Conservation (phyloP, 2,888 invertebrate species). For the Dichetophora obliterata region DNA sequence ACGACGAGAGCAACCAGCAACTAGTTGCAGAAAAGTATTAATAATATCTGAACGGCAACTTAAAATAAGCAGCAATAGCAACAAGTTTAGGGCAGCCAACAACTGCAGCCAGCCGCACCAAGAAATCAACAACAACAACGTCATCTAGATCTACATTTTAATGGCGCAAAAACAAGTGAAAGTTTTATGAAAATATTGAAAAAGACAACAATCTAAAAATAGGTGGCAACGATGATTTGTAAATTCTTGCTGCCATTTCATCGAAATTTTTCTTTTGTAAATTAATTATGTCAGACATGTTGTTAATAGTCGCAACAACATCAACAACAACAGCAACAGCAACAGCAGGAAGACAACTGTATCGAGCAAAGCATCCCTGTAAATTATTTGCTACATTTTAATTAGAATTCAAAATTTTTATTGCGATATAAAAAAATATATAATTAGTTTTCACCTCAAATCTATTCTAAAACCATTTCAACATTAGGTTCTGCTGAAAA, state of each 20-base stretch:
- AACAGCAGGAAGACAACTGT: no score
- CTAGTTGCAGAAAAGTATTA: background rate
- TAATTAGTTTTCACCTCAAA: background rate
- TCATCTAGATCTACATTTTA: background rate
- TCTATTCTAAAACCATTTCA: background rate
- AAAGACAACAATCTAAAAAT: background rate
- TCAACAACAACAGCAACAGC: background rate
- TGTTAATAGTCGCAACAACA: background rate
- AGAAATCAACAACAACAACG: background rate
- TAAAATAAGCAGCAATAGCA: conserved; percentile 9
- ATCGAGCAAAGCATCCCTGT: background rate
- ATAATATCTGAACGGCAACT: background rate
- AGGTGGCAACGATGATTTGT: background rate
- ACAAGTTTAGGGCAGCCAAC: background rate
- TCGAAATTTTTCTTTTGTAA: background rate
- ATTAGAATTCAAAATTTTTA: background rate
- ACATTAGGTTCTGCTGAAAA: background rate
- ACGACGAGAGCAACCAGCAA: background rate
- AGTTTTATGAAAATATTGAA: background rate
- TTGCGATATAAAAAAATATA: background rate
- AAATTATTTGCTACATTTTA: conserved; percentile 9
- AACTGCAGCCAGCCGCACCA: background rate
- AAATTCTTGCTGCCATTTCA: background rate
- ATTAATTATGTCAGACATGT: conserved; percentile 8
- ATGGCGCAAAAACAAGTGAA: background rate